These are phyloP conservation scores for Melipona quadrifasciata DNA, from an alignment of 1,140 invertebrate species.

Conservation along the genomic window DNA sequence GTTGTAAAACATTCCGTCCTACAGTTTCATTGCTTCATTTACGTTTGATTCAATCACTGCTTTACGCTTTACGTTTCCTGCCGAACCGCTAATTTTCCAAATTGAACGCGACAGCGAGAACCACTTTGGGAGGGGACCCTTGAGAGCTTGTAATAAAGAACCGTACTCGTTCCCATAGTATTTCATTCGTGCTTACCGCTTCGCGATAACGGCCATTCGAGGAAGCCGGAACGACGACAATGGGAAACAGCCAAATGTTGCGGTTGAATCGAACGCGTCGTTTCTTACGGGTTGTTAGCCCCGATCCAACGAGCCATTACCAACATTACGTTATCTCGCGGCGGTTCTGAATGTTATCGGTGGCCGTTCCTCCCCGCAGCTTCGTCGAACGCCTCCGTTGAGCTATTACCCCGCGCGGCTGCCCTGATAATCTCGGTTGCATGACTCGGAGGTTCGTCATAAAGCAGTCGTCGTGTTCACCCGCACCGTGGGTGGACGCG, in stretches of 20 bases:
- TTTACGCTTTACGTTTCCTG: not conserved
- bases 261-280: slow-evolving; percentile 36
- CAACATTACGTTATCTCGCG: slow-evolving; percentile 66
- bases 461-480: slow-evolving; percentile 44
- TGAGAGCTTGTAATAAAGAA: too few species aligned
- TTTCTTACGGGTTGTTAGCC: slow-evolving; percentile 67
- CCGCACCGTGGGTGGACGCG: not conserved
- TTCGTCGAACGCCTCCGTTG: slow-evolving; percentile 40
- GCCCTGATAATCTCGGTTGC: slow-evolving; percentile 61
- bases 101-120: not conserved
- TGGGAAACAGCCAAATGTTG: not conserved
- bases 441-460: slow-evolving; percentile 60
- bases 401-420: slow-evolving; percentile 23
- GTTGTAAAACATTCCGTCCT: not conserved
- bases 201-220: slow-evolving; percentile 11
- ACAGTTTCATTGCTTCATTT: not conserved
- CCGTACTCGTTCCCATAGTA: not conserved
- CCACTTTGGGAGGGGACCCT: too few species aligned
- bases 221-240: slow-evolving; percentile 44
- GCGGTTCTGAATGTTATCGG: slow-evolving; percentile 61
- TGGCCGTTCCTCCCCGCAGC: slow-evolving; percentile 25
- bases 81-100: not conserved
- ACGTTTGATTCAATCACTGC: not conserved
- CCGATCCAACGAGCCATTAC: slow-evolving; percentile 64
- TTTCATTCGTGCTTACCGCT: slow-evolving; percentile 14